Evolutionary conservation across 2,113 vertebrate species (phyloP).

Genomic region (Peromyscus leucopus): DNA sequence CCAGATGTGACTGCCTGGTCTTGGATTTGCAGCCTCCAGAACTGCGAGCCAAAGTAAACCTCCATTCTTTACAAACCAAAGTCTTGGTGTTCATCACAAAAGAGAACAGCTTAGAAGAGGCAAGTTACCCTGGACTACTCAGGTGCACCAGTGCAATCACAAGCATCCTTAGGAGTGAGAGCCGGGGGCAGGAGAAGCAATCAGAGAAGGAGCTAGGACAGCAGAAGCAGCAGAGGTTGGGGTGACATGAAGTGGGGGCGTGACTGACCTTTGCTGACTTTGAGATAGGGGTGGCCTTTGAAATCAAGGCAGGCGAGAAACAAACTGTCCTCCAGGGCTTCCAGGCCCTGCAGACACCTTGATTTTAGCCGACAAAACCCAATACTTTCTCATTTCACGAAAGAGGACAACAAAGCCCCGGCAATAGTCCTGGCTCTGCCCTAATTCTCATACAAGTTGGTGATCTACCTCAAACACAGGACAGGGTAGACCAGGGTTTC

Average conservation of each 20-base stretch:
- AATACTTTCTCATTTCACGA: constrained; percentile 38
- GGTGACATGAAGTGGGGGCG: background rate
- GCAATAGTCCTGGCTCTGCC: background rate
- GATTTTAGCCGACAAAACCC: background rate
- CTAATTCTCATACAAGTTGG: background rate
- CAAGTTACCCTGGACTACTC: background rate
- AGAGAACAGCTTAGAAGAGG: background rate
- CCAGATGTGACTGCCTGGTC: background rate
- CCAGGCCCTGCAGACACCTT: background rate
- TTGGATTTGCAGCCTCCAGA: background rate
- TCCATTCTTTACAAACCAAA: background rate
- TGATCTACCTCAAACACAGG: background rate
- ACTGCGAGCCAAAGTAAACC: background rate
- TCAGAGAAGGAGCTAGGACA: background rate
- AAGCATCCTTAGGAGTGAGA: background rate
- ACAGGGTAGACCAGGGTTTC: background rate
- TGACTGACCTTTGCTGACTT: background rate
- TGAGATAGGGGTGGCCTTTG: background rate
- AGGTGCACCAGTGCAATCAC: background rate
- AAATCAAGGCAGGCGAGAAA: background rate
- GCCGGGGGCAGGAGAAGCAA: background rate
- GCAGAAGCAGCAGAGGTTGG: background rate
- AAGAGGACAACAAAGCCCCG: background rate
- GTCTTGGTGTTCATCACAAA: background rate
- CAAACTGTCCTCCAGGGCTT: background rate